These are phyloP conservation scores for Ciconia nigra DNA, from an alignment of 2,797 vertebrate genomes.

Conservation along the genomic window DNA sequence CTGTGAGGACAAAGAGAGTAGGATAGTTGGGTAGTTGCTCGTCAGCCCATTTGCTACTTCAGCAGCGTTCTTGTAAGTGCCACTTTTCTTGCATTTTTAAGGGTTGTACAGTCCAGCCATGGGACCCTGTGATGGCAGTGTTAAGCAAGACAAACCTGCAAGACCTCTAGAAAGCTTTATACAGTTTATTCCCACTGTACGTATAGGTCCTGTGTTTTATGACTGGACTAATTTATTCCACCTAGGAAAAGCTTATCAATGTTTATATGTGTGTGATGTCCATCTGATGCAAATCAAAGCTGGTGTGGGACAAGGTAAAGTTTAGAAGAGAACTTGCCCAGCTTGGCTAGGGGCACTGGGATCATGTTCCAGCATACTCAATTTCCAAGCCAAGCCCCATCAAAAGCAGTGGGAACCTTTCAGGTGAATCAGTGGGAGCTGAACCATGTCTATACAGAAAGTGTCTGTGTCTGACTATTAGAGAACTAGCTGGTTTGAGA, in stretches of 20 bases:
- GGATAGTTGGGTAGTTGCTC: not conserved
- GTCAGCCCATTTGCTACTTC: not conserved
- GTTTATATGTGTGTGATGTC: not conserved
- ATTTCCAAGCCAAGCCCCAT: not conserved
- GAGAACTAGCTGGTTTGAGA: not conserved
- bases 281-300: not conserved
- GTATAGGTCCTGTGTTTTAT: not conserved
- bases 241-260: not conserved
- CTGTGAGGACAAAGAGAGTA: no score
- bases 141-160: not conserved
- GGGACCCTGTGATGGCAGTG: not conserved
- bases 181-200: not conserved
- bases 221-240: not conserved
- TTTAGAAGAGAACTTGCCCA: not conserved
- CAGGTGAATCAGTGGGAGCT: not conserved
- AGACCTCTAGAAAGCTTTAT: not conserved
- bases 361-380: not conserved
- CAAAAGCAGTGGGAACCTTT: not conserved
- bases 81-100: not conserved
- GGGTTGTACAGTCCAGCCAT: not conserved
- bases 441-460: not conserved
- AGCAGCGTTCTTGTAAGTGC: not conserved
- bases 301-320: not conserved
- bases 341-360: not conserved
- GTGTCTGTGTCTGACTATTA: not conserved